Percentiles rank a stretch among this genome's conserved stretches.
These are phyloP conservation scores for Tupaia chinensis DNA, from an alignment of 2,113 vertebrate species.

Conservation along the genomic window DNA sequence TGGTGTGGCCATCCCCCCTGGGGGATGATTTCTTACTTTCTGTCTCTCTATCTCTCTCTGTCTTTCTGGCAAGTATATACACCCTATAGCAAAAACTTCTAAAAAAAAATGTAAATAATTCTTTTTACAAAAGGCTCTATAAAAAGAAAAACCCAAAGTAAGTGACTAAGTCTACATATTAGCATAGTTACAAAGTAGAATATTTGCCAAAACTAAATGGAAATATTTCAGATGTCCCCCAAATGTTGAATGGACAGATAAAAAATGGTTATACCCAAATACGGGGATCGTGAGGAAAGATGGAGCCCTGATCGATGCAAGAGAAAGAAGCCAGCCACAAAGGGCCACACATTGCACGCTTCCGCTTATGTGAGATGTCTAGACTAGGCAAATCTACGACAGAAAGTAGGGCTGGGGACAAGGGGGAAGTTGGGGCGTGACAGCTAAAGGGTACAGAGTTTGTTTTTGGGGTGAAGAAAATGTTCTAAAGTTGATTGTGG, in stretches of 20 bases:
- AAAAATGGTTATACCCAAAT: neutral
- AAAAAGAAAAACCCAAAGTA: neutral
- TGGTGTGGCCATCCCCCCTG: too few relatives aligned
- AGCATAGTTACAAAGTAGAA: neutral
- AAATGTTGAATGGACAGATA: neutral
- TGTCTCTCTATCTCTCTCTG: too few relatives aligned
- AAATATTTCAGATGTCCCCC: neutral
- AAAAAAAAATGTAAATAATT: too few relatives aligned
- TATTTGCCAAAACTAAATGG: neutral
- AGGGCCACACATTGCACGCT: neutral
- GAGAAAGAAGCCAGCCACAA: neutral
- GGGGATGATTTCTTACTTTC: too few relatives aligned
- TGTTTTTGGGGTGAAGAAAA: neutral
- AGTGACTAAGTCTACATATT: neutral
- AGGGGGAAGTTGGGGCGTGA: neutral
- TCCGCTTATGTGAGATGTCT: neutral
- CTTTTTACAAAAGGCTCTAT: neutral
- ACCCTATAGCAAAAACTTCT: too few relatives aligned
- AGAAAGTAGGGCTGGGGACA: neutral
- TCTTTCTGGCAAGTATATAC: too few relatives aligned
- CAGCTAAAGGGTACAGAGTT: neutral
- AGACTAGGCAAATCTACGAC: neutral
- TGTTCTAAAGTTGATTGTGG: neutral
- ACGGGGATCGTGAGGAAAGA: neutral
- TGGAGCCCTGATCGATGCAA: neutral